phyloP scores from a whole-genome alignment of 2,888 invertebrate species.

The Lasioglossum zephyrum region DNA sequence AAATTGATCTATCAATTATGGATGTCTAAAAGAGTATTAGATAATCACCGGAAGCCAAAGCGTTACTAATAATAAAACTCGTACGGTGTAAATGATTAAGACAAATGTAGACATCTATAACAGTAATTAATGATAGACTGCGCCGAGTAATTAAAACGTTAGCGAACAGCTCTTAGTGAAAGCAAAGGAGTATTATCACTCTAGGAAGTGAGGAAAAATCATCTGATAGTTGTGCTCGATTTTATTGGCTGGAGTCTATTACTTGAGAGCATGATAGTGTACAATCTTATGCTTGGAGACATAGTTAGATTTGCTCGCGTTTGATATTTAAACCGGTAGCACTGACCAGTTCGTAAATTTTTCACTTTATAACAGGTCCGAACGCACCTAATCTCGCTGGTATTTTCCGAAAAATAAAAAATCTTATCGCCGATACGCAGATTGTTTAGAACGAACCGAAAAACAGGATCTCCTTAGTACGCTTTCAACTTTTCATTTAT shows the following conservation, averaged over 20 bases:
- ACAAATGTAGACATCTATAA: background rate
- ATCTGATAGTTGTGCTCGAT: background rate
- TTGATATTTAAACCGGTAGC: constrained; percentile 62
- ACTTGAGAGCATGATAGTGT: background rate
- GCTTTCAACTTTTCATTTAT: background rate
- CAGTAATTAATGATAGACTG: background rate
- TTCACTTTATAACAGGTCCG: constrained; percentile 40
- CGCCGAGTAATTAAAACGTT: background rate
- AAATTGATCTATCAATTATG: background rate
- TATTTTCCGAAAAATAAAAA: background rate
- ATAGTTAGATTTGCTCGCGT: constrained; percentile 25
- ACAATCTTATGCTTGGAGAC: background rate
- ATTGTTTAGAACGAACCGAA: background rate
- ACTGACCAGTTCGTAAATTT: constrained; percentile 26
- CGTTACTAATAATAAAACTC: background rate
- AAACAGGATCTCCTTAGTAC: constrained; percentile 1
- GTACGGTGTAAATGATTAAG: background rate
- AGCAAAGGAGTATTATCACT: background rate
- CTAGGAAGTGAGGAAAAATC: background rate
- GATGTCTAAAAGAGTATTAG: background rate
- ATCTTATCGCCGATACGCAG: constrained; percentile 1
- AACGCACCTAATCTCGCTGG: background rate
- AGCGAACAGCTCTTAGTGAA: background rate
- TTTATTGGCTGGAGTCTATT: background rate
- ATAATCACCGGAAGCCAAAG: background rate